Evolutionary conservation across 2,113 vertebrate genomes (phyloP), one percentile per base, ranked within the genome.

Genomic region (Ochotona curzoniae): DNA sequence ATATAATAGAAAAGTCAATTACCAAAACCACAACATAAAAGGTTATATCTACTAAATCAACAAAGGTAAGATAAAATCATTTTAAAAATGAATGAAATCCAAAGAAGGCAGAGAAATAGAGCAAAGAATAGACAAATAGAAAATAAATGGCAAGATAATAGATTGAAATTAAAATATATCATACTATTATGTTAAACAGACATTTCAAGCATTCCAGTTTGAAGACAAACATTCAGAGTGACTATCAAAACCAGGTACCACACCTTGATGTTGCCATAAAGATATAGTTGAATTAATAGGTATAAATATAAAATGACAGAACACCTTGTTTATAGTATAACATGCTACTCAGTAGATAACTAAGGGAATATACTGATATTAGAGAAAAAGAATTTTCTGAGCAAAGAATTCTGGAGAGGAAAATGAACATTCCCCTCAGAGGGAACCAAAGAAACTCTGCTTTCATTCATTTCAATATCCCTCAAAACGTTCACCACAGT

Each of bases 331-430:
- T 83, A 71, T 21, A 44, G 51, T 61, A 38, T 76, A 54, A 21
- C 10, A 85, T 88, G 13, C 18, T 82, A 88, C 71, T 82, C 18
- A 47, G 15, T 90, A 25, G 32, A 60, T 75, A 47, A 44, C 10
- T 44, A 5, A 70, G 32, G 79, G 35, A 32, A 14, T 71, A 32
- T 67, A 51, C 70, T 73, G 85, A 82, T 79, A 38, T 17, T 12
- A 60, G 67, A n/a, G 15, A 83, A 91, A 78, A 17, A 89, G 8
- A n/a, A n/a, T 80, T 84, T 93, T 94, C n/a, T 90, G 38, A 82
- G 32, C 35, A 90, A 84, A 84, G 21, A 78, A 61, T 71, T 47
- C 23, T 51, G 35, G 11, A 75, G 71, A 83, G 13, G 25, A 25
- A 61, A 81, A 73, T 13, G 70, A n/a, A 5, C 32, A 30, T 91